phyloP scores from a whole-genome alignment of 2,113 vertebrate genomes.

The Microtus richardsoni region DNA sequence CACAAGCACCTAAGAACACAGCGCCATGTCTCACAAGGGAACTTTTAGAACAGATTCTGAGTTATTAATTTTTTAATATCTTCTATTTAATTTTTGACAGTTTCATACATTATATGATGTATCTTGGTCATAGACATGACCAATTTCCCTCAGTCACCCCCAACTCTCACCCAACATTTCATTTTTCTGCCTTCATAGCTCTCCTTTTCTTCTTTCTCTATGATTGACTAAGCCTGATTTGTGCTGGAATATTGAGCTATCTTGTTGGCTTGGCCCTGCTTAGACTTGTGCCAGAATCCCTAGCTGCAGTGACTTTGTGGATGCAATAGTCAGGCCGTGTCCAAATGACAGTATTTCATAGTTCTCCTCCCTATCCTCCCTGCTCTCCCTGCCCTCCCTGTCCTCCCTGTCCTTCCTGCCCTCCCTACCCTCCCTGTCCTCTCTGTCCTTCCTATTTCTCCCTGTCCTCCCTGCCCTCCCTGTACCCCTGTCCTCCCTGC shows the following conservation, averaged over 20 bases:
- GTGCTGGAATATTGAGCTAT: not conserved
- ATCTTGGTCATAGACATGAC: not conserved
- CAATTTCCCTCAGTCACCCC: not conserved
- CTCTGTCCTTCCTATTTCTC: too few relatives aligned
- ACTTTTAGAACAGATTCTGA: not conserved
- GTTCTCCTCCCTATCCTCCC: too few relatives aligned
- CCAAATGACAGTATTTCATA: not conserved
- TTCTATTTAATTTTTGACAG: not conserved
- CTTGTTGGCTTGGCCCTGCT: not conserved
- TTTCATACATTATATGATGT: too few relatives aligned
- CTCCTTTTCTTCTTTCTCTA: not conserved
- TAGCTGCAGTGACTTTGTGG: not conserved
- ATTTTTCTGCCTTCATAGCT: not conserved
- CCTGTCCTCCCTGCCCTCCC: too few relatives aligned
- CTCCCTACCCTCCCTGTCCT: not conserved
- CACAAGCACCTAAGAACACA: not conserved
- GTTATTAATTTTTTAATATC: not conserved
- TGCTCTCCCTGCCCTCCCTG: not conserved
- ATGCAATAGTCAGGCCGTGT: not conserved
- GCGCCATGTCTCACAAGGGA: not conserved
- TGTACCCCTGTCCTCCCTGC: too few relatives aligned
- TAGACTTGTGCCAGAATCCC: not conserved
- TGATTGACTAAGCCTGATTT: not conserved
- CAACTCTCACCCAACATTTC: not conserved
- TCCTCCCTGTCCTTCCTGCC: not conserved